These are phyloP conservation scores for Galerucella calmariensis DNA, from an alignment of 2,888 invertebrate genomes.

Conservation along the genomic window DNA sequence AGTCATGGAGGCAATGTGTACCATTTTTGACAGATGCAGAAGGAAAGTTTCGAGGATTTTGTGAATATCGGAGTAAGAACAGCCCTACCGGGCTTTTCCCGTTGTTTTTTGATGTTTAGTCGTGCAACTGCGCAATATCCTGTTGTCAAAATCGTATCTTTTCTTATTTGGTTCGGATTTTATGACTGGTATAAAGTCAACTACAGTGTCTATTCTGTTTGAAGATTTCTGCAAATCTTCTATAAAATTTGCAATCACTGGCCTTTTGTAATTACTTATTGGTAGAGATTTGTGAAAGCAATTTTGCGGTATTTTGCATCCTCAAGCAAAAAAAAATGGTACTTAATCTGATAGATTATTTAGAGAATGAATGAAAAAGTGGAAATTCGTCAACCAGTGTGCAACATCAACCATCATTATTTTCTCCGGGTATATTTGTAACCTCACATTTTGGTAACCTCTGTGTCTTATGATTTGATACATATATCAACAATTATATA, in stretches of 20 bases:
- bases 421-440: too few species aligned
- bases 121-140: constrained; percentile 56
- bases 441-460: too few species aligned
- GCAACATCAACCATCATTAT: too few species aligned
- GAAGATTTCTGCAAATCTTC: constrained; percentile 71
- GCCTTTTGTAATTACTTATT: constrained; percentile 70
- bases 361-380: too few species aligned
- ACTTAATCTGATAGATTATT: too few species aligned
- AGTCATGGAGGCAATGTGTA: too few species aligned
- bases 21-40: constrained; percentile 24
- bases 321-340: too few species aligned
- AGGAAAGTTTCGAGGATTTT: constrained; percentile 46
- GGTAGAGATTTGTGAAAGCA: too few species aligned
- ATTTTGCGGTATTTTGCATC: too few species aligned
- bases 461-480: too few species aligned
- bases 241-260: constrained; percentile 76
- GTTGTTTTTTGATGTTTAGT: constrained; percentile 35
- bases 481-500: too few species aligned
- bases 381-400: too few species aligned
- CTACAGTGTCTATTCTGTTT: constrained; percentile 47
- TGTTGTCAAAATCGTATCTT: constrained; percentile 48
- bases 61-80: constrained; percentile 23
- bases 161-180: constrained; percentile 36
- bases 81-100: constrained; percentile 27
- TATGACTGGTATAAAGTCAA: constrained; percentile 48